phyloP scores from a whole-genome alignment of 92 coral and sea anemone genomes.

The Epizoanthus stellaris region DNA sequence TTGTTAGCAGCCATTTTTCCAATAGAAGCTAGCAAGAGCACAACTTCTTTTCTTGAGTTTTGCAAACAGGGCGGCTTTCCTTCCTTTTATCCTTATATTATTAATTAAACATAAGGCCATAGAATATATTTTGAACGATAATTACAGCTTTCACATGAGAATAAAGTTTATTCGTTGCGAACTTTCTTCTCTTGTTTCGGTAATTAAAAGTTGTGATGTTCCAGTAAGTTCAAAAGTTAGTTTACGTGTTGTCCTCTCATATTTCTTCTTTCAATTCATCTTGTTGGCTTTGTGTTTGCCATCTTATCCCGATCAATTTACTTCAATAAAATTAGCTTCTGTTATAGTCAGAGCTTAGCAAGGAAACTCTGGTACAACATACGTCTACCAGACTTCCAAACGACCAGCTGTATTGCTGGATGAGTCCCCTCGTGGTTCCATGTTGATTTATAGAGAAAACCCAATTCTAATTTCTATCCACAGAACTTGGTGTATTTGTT shows the following conservation, averaged over 20 bases:
- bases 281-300: background rate
- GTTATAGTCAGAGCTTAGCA: too few species aligned
- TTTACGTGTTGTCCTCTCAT: background rate
- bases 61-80: background rate
- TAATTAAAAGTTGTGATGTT: background rate
- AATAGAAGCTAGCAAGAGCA: background rate
- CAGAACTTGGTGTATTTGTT: too few species aligned
- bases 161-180: background rate
- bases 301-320: background rate
- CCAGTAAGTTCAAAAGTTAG: background rate
- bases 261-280: background rate
- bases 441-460: too few species aligned
- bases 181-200: background rate
- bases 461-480: too few species aligned
- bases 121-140: background rate
- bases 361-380: too few species aligned
- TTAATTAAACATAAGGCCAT: background rate
- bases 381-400: too few species aligned
- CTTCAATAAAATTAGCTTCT: background rate
- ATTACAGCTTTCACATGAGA: background rate
- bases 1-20: slow-evolving; percentile 1
- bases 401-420: too few species aligned
- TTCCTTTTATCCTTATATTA: background rate
- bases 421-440: too few species aligned
- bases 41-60: background rate